A percentile compares a stretch with the other conserved stretches of the same genome.
Evolutionary conservation across 2,113 vertebrate genomes (phyloP).

Genomic region (Nannospalax galili): DNA sequence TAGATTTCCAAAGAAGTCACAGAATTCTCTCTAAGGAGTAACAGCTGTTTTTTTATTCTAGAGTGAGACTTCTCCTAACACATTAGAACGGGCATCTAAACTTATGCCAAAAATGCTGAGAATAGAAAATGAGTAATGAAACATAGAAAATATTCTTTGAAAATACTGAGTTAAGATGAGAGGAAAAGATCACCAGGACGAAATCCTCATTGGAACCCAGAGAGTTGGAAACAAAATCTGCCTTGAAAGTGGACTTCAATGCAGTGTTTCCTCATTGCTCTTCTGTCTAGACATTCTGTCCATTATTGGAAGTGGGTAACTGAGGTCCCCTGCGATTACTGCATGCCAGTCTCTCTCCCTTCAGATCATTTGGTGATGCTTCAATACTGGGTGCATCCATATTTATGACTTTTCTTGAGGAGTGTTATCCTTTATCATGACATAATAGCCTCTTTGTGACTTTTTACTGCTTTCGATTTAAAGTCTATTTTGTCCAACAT

Average conservation of each 20-base stretch:
- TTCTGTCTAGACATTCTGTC: not conserved
- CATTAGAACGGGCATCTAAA: not conserved
- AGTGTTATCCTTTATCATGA: not conserved
- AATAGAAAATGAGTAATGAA: slow-evolving; percentile 8
- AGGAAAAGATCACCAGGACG: not conserved
- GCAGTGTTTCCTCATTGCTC: not conserved
- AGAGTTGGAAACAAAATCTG: not conserved
- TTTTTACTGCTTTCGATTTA: not conserved
- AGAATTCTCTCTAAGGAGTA: not conserved
- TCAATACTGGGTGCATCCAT: no score
- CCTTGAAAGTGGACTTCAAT: not conserved
- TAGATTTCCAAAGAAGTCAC: not conserved
- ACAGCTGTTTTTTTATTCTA: not conserved
- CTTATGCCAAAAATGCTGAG: not conserved
- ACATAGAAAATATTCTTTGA: not conserved
- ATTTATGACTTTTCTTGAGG: not conserved
- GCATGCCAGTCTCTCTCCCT: not conserved
- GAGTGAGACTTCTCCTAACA: not conserved
- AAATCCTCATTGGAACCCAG: not conserved
- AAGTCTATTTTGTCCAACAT: not conserved
- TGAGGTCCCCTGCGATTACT: not conserved
- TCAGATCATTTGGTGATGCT: not conserved
- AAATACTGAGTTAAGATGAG: not conserved
- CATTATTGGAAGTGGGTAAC: not conserved
- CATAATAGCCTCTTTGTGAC: not conserved